Base-by-base conservation (phyloP, 2,888 invertebrate genomes). In the Gisinianus flammeolus region DNA sequence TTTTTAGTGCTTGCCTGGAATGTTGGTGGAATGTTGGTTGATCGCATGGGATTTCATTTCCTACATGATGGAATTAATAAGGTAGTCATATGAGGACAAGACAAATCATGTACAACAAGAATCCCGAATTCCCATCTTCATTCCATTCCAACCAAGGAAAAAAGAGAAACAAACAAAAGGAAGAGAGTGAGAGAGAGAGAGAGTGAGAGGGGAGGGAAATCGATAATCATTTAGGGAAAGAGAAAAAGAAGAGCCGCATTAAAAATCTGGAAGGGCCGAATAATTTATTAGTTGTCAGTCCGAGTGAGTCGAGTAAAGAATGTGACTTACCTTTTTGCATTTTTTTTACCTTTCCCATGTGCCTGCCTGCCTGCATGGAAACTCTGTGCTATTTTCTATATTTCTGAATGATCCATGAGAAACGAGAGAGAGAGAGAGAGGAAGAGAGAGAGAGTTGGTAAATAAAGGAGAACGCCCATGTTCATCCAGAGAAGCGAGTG, bases 261-360 rank as follows among this genome's bases (percentile, higher is more conserved):
- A 69, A 54, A 71, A 71, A 54, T 58, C 22, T 72, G 24, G 22
- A 22, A 56, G 54, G 30, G 26, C 19, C 35, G 30, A 64, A 74
- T 66, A 64, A 74, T 74, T 74, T 74, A 74, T 74, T 33, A n/a
- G 64, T 66, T 74, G 74, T 74, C 74, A 74, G 74, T 44, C 30
- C n/a, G 62, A 8, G 22, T 35, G 12, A 35, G 12, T n/a, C n/a
- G 35, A 44, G 44, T n/a, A 52, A 22, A 73, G 35, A 35, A 56
- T 58, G 73, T 67, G 64, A 74, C 66, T 66, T 74, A 74, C 74
- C 74, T 74, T 67, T 74, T 74, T 44, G 35, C 28, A 66, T 66
- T 74, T 74, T n/a, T n/a, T 74, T 74, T 68, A 72, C 30, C 68
- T 35, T 30, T n/a, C n/a, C n/a, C n/a, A n/a, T n/a, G n/a, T n/a